A percentile compares a stretch with the other conserved stretches of the same genome.
These are phyloP conservation scores for Cryptophagus acutangulus DNA, from an alignment of 2,888 invertebrate species.

Conservation along the genomic window DNA sequence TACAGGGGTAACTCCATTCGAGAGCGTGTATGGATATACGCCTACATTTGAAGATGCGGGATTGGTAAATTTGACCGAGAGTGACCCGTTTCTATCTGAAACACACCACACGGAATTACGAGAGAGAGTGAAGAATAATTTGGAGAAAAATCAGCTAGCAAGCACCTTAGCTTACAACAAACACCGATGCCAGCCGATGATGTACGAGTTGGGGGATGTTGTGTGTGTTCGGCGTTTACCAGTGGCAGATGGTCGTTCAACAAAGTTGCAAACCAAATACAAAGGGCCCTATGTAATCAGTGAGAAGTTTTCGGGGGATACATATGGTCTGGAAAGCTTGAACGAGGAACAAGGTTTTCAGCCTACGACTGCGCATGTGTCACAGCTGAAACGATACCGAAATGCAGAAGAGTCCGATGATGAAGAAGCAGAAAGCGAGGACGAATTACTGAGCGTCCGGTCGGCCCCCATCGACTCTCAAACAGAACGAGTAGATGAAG, in stretches of 20 bases:
- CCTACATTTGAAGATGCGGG: constrained; percentile 13
- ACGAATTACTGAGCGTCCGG: no score
- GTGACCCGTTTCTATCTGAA: no score
- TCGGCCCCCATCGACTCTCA: no score
- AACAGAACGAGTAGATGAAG: no score
- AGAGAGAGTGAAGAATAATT: no score
- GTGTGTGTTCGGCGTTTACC: constrained; percentile 1
- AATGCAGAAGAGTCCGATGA: no score
- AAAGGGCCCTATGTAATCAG: constrained; percentile 6
- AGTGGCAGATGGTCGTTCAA: constrained; percentile 8
- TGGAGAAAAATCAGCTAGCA: no score
- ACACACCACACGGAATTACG: not conserved
- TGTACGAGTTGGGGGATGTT: constrained; percentile 5
- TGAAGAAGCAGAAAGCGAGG: no score
- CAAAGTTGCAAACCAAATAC: constrained; percentile 9
- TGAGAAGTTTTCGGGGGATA: constrained; percentile 4
- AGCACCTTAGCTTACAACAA: no score
- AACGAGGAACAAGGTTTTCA: not conserved
- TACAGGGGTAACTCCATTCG: constrained; percentile 20
- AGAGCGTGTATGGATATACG: constrained; percentile 19
- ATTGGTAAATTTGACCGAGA: no score
- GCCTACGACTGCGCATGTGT: constrained; percentile 1
- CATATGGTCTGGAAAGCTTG: not conserved
- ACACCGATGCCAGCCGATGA: constrained; percentile 3
- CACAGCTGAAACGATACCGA: constrained; percentile 5